Base-by-base conservation (phyloP, 2,888 invertebrate genomes). In the Scaptomyza polygonia region DNA sequence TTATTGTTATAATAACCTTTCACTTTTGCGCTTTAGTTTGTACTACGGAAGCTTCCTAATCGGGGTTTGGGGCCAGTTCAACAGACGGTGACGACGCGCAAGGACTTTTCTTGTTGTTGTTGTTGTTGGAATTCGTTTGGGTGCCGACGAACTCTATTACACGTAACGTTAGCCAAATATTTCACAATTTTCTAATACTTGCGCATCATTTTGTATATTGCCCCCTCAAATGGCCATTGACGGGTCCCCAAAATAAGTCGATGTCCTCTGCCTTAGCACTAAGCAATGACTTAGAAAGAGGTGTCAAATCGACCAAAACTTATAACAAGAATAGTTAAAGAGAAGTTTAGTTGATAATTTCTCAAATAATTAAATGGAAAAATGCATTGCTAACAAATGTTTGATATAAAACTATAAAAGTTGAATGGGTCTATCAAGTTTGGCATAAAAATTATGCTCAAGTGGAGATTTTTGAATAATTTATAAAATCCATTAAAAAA, bases 1-100 rank as follows among this genome's bases (percentile, higher is more conserved):
- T 78, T 81, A 78, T 84, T 81, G 84, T 79, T 77, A 77, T 78
- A 81, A 81, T 77, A 84, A 82, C 85, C 85, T 81, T 84, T 82
- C 76, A 65, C 66, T 79, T 77, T 81, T 78, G 64, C 59, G 67
- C 56, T 62, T 56, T 49, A 48, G 70, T 40, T 57, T 55, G 36
- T 62, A 58, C 79, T 65, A 71, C 81, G 81, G 84, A 80, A 83
- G 84, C 71, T 27, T 56, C 55, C 7, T 27, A 3, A 27, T 2
- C 12, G 27, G 44, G 62, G 64, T 56, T n/a, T 40, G 67, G 30
- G 66, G 32, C 30, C 27, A 64, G 70, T 70, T 74, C 70, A 71
- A 51, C 63, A 67, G 67, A 61, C 67, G 34, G 48, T 52, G 34
- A 57, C 47, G n/a, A 18, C 32, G 34, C 48, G 58, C 49, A 49